Conservation (phyloP, 2,797 vertebrate species). For the Bradypus variegatus region DNA sequence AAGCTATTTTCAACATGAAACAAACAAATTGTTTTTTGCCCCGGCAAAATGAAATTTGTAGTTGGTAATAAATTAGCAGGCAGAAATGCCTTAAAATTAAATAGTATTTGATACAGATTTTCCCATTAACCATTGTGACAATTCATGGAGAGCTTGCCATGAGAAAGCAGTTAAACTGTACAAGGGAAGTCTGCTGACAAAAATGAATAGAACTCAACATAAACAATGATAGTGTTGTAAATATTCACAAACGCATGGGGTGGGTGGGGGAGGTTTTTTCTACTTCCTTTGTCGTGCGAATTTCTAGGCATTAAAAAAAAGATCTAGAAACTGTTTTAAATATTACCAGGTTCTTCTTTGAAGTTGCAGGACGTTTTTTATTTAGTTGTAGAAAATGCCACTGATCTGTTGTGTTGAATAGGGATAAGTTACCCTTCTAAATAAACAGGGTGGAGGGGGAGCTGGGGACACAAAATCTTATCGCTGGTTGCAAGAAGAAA, state of each 20-base stretch:
- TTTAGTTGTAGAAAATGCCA: not conserved
- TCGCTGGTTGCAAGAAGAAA: not conserved
- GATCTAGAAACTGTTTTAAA: slow-evolving; percentile 5
- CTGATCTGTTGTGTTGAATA: not conserved
- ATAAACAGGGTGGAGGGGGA: not conserved
- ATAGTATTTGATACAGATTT: slow-evolving; percentile 51
- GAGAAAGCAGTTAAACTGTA: slow-evolving; percentile 53
- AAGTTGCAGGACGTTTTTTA: not conserved
- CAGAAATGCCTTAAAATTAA: slow-evolving; percentile 61
- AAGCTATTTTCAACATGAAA: slow-evolving; percentile 59
- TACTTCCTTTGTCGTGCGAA: slow-evolving; percentile 30
- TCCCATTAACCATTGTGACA: slow-evolving; percentile 25
- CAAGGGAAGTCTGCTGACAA: slow-evolving; percentile 42
- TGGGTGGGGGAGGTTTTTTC: not conserved
- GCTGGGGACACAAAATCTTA: not conserved
- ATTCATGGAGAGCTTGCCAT: slow-evolving; percentile 18
- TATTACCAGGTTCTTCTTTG: not conserved
- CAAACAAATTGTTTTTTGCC: slow-evolving; percentile 31
- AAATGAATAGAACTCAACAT: slow-evolving; percentile 24
- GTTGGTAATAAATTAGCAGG: slow-evolving; percentile 59
- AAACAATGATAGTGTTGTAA: slow-evolving; percentile 24
- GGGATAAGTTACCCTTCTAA: not conserved
- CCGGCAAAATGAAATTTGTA: slow-evolving; percentile 58
- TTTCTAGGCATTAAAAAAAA: not conserved
- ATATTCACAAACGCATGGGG: not conserved